Base-by-base conservation (phyloP, 2,797 vertebrate genomes). In the Falco cherrug region DNA sequence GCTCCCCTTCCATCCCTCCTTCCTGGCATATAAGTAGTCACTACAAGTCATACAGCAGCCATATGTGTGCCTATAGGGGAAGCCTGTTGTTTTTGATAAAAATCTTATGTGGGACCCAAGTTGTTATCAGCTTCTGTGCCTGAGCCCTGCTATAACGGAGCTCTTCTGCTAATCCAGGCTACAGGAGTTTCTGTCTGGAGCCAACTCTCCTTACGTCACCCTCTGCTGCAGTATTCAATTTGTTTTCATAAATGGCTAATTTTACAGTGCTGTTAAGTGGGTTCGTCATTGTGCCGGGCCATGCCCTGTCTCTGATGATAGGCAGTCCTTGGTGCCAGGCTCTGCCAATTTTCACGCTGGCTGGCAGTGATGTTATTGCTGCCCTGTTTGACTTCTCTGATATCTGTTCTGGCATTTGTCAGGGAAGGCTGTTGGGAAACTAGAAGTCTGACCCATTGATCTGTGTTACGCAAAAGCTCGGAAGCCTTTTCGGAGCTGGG, bases 221-320 rank as follows among this genome's bases (percentile, higher is more conserved):
- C 95, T 97, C 89, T 97, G 97, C 97, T 98, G 97, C 97, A 98
- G 93, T 93, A 93, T 97, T 97, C 97, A 96, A 94, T 97, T 97
- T 98, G 97, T 97, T 97, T 98, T 98, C 96, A 84, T 97, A 97
- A 98, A 98, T 91, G 96, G 97, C 97, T 98, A 98, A 98, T 98
- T 98, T 98, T 98, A 98, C 95, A 97, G 95, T 54, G 90, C 97
- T 94, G 96, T 97, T 98, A 97, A 98, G 96, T 94, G 87, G 95
- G 96, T 97, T 97, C 95, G 96, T 98, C 96, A 93, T 96, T 95
- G 97, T 96, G 94, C 96, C 45, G 96, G 97, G 97, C 97, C 97
- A 90, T 97, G 96, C 97, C 97, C 93, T 67, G 71, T 90, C 37
- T 90, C 94, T 96, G 93, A 89, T 94, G 96, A 93, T 88, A 96